Evolutionary conservation across 1,140 invertebrate genomes (phyloP).

Genomic region (Thaumatotibia leucotreta): DNA sequence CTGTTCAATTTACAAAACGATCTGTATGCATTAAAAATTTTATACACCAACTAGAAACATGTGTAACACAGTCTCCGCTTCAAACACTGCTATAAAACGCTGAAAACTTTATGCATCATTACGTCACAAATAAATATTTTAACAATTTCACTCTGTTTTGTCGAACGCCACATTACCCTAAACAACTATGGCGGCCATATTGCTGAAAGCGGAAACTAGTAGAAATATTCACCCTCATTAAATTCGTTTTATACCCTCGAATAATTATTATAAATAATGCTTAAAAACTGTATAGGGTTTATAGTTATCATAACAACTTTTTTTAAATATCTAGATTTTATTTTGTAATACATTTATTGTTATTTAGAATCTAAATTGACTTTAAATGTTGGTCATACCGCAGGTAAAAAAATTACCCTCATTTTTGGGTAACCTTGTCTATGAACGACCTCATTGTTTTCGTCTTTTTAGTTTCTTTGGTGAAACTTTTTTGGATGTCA

Average conservation of each 20-base stretch:
- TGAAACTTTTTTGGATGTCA: not conserved
- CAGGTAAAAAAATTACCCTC: not conserved
- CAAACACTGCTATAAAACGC: conserved; percentile 72
- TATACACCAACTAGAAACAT: conserved; percentile 64
- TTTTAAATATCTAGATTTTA: not conserved
- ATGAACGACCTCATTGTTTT: not conserved
- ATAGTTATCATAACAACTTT: not conserved
- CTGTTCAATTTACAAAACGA: conserved; percentile 69
- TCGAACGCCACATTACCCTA: conserved; percentile 77
- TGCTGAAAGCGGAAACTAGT: conserved; percentile 65
- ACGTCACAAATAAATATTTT: conserved; percentile 65
- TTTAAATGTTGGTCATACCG: conserved; percentile 8
- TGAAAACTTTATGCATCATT: conserved; percentile 72
- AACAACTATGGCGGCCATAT: conserved; percentile 76
- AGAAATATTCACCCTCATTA: not conserved
- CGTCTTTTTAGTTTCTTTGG: not conserved
- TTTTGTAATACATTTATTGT: not conserved
- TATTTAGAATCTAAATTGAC: conserved; percentile 13
- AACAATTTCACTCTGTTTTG: conserved; percentile 72
- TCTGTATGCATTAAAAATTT: conserved; percentile 65
- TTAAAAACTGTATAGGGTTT: not conserved
- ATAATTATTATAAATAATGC: not conserved
- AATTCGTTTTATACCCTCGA: not conserved
- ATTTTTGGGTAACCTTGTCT: conserved; percentile 4
- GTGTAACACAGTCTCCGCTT: conserved; percentile 55